These are phyloP conservation scores for Gymnodraco acuticeps DNA, from an alignment of 2,797 vertebrate species.

Conservation along the genomic window DNA sequence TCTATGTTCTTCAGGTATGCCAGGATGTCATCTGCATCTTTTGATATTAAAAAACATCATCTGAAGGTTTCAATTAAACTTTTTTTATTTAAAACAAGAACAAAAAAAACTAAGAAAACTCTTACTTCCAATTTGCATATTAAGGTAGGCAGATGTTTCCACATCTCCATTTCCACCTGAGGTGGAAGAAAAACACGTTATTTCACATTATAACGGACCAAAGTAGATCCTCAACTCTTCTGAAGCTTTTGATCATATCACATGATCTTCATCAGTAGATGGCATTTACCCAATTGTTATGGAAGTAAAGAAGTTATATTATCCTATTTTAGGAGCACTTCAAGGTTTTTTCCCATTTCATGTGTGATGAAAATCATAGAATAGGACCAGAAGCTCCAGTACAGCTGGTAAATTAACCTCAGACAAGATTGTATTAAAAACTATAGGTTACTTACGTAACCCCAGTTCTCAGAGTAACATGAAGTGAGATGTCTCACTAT, in stretches of 20 bases:
- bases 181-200: slow-evolving; percentile 8
- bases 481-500: too few species aligned
- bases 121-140: slow-evolving; percentile 88
- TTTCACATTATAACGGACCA: neutral
- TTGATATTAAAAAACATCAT: neutral
- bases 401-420: too few species aligned
- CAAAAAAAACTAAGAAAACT: neutral
- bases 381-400: neutral
- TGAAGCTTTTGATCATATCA: neutral
- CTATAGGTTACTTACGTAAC: too few species aligned
- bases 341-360: neutral
- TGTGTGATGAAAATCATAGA: slow-evolving; percentile 4
- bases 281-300: neutral
- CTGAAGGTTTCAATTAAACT: neutral
- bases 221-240: neutral
- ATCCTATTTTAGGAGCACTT: neutral
- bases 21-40: slow-evolving; percentile 64
- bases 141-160: slow-evolving; percentile 69
- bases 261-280: neutral
- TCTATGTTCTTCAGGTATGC: slow-evolving; percentile 83
- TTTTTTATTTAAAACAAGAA: slow-evolving; percentile 7
- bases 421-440: neutral
- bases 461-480: too few species aligned
- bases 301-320: neutral
- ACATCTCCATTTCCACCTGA: slow-evolving; percentile 79